Evolutionary conservation across 2,113 vertebrate species (phyloP).

Genomic region (Pristiophorus japonicus): DNA sequence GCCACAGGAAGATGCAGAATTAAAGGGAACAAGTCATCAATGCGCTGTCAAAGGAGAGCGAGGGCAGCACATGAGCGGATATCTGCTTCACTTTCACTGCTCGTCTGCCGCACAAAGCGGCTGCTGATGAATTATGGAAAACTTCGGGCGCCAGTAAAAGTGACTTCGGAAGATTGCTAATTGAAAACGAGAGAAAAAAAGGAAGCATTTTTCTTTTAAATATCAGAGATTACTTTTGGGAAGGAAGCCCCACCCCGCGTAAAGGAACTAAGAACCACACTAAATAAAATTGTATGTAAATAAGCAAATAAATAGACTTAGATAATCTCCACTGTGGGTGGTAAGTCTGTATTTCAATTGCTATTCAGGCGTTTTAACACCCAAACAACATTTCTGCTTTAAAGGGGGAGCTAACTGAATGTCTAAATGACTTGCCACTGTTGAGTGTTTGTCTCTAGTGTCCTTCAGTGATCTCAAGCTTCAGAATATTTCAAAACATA

Average conservation of each 20-base stretch:
- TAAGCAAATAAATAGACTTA: slow-evolving; percentile 6
- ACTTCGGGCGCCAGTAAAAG: slow-evolving; percentile 50
- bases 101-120: slow-evolving; percentile 55
- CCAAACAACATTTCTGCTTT: neutral
- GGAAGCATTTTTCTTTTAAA: neutral
- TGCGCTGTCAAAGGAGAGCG: slow-evolving; percentile 65
- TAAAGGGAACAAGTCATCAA: slow-evolving; percentile 71
- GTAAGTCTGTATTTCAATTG: neutral
- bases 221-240: neutral
- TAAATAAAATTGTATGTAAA: neutral
- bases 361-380: neutral
- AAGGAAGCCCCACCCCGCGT: neutral
- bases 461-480: neutral
- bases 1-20: slow-evolving; percentile 77
- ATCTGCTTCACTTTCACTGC: slow-evolving; percentile 60
- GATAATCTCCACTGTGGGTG: neutral
- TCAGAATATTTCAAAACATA: neutral
- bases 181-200: neutral
- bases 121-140: slow-evolving; percentile 63
- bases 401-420: neutral
- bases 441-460: neutral
- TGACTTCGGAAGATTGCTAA: slow-evolving; percentile 46
- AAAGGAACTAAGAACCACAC: neutral
- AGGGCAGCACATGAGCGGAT: slow-evolving; percentile 52
- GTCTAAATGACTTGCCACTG: neutral